Conservation (phyloP, 2,113 vertebrate species). For the Stigmatopora argus region DNA sequence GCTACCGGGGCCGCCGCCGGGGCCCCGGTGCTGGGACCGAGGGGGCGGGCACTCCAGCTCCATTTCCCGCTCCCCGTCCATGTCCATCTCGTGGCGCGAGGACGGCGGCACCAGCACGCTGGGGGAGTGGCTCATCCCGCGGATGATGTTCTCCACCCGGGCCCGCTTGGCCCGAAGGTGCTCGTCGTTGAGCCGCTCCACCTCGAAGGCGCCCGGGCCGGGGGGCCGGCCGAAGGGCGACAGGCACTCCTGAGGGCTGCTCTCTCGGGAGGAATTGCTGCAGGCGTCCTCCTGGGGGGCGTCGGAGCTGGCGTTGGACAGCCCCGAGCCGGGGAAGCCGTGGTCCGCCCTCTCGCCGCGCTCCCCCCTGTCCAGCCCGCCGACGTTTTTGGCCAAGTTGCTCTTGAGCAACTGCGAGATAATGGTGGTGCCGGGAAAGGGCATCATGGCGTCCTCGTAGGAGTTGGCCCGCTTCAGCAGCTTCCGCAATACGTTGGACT, state of each 20-base stretch:
- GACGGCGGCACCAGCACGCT: constrained; percentile 76
- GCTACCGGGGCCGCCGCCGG: constrained; percentile 69
- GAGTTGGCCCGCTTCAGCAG: constrained; percentile 99
- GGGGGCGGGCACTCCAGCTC: constrained; percentile 59
- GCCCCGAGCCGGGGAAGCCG: constrained; percentile 89
- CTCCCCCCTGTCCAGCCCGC: constrained; percentile 74
- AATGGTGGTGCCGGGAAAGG: constrained; percentile 96
- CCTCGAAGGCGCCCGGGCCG: constrained; percentile 86
- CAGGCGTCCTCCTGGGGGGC: constrained; percentile 93
- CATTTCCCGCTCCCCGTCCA: constrained; percentile 70
- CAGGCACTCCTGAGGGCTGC: constrained; percentile 94
- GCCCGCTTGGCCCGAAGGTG: constrained; percentile 98
- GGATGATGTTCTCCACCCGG: constrained; percentile 98
- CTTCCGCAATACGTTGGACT: constrained; percentile 98
- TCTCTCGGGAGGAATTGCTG: constrained; percentile 97
- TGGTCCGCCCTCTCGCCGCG: constrained; percentile 69
- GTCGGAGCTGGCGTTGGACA: constrained; percentile 92
- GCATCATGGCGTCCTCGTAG: constrained; percentile 98
- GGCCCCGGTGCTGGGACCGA: constrained; percentile 77
- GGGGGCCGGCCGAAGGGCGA: constrained; percentile 90
- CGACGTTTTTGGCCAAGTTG: constrained; percentile 97
- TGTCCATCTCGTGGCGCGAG: constrained; percentile 83
- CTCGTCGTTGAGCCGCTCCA: constrained; percentile 94
- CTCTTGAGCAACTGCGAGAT: constrained; percentile 99
- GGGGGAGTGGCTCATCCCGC: constrained; percentile 98